These are phyloP conservation scores for Druon quercuslanigerum DNA, from an alignment of 1,140 invertebrate genomes.

Conservation along the genomic window DNA sequence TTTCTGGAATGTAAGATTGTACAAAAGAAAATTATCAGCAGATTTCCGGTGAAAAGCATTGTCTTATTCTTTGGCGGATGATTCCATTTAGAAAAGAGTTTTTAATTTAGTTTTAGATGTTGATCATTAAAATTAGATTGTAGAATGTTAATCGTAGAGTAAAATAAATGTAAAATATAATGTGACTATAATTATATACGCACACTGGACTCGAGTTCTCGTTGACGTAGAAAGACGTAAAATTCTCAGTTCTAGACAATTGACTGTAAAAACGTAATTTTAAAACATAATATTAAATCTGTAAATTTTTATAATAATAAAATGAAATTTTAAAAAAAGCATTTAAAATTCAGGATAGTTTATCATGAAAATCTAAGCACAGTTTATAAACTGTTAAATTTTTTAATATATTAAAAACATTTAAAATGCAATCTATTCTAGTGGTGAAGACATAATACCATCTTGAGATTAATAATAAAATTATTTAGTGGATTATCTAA, in stretches of 20 bases:
- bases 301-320: conserved; percentile 4
- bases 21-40: background rate
- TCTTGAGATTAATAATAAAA: background rate
- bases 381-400: conserved; percentile 19
- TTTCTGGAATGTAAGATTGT: background rate
- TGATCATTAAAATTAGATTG: background rate
- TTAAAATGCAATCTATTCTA: conserved; percentile 27
- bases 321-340: background rate
- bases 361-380: conserved; percentile 6
- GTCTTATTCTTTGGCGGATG: too few relatives aligned
- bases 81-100: background rate
- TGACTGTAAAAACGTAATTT: background rate
- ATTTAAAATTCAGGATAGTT: conserved; percentile 22
- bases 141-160: conserved; percentile 7
- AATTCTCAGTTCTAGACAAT: conserved; percentile 25
- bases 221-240: conserved; percentile 4
- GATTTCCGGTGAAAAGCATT: too few relatives aligned
- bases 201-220: conserved; percentile 23
- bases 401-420: conserved; percentile 33
- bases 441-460: conserved; percentile 5
- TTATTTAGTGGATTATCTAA: background rate
- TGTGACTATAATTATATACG: conserved; percentile 20
- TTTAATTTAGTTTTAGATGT: background rate
- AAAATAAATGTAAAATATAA: conserved; percentile 12
- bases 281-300: conserved; percentile 13